Conservation (phyloP, 2,888 invertebrate species). For the Hirtodrosophila trivittata region DNA sequence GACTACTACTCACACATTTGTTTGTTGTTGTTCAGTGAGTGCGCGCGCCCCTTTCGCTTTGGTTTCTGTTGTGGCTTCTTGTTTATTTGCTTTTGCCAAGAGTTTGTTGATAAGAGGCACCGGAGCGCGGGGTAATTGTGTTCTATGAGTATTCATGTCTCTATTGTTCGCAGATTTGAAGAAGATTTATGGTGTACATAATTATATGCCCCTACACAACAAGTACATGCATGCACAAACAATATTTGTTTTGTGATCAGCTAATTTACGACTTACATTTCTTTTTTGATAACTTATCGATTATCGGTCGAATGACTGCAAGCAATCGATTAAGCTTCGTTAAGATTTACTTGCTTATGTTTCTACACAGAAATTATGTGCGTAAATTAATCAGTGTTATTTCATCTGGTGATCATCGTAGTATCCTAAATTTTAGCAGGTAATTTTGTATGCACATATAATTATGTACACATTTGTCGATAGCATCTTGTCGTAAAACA, state of each 20-base stretch:
- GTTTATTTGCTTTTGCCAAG: slow-evolving; percentile 54
- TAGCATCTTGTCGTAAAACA: no score
- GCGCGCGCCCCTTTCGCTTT: slow-evolving; percentile 27
- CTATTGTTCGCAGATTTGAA: slow-evolving; percentile 42
- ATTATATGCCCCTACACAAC: slow-evolving; percentile 1
- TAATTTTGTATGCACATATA: no score
- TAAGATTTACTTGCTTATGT: no score
- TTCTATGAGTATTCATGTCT: slow-evolving; percentile 9
- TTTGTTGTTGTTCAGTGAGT: slow-evolving; percentile 28
- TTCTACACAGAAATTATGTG: no score
- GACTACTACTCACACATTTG: slow-evolving; percentile 47
- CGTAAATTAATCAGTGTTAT: no score
- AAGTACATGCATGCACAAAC: slow-evolving; percentile 1
- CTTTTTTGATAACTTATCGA: not conserved
- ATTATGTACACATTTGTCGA: no score
- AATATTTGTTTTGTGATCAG: slow-evolving; percentile 18
- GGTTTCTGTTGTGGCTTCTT: slow-evolving; percentile 37
- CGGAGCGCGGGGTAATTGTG: slow-evolving; percentile 6
- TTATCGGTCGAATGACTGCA: not conserved
- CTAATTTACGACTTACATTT: slow-evolving; percentile 1
- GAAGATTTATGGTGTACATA: slow-evolving; percentile 21
- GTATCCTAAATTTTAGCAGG: no score
- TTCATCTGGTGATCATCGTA: no score
- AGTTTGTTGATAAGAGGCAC: slow-evolving; percentile 44
- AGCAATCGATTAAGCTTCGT: no score